Conservation (phyloP, 2,113 vertebrate genomes). For the Solea senegalensis region DNA sequence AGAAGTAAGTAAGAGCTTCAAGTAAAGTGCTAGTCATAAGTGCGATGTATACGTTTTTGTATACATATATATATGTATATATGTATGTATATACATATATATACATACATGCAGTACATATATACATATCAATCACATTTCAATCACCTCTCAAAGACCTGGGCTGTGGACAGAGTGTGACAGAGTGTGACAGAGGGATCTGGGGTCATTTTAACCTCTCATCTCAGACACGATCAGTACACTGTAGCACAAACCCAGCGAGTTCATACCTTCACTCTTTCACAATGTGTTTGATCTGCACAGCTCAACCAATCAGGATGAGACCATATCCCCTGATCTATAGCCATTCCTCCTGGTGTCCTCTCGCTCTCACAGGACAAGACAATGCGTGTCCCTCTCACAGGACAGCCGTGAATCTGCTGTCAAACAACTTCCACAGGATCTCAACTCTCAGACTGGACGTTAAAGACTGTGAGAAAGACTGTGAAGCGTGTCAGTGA, state of each 20-base stretch:
- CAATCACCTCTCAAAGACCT: neutral
- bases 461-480: neutral
- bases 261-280: conserved; percentile 46
- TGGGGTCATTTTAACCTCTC: conserved; percentile 1
- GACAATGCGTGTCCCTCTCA: conserved; percentile 12
- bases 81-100: too few species aligned
- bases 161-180: neutral
- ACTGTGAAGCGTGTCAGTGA: conserved; percentile 1
- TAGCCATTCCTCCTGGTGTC: conserved; percentile 20
- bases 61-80: too few species aligned
- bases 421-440: conserved; percentile 28
- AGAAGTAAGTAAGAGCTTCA: too few species aligned
- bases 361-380: conserved; percentile 20
- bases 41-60: too few species aligned
- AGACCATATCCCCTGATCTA: conserved; percentile 43
- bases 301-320: conserved; percentile 68
- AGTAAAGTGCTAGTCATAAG: too few species aligned
- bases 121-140: too few species aligned
- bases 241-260: conserved; percentile 8
- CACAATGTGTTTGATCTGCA: conserved; percentile 56
- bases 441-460: conserved; percentile 1
- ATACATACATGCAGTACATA: too few species aligned
- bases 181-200: neutral
- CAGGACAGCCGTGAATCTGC: conserved; percentile 13
- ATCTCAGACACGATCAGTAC: conserved; percentile 14